These are phyloP conservation scores for Coregonus clupeaformis DNA, from an alignment of 2,113 vertebrate species.

Conservation along the genomic window DNA sequence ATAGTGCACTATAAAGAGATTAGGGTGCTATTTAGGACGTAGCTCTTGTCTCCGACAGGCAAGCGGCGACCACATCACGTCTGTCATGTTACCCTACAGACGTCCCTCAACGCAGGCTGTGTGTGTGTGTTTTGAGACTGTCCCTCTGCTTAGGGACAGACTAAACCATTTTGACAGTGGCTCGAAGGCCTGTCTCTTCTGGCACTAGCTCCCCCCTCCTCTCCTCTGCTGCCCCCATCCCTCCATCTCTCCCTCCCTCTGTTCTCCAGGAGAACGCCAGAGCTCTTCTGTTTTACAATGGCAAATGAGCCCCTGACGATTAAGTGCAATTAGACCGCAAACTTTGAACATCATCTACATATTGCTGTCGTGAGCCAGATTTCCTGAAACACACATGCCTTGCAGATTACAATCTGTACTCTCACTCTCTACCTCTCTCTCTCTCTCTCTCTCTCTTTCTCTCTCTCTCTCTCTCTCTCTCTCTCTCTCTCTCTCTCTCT, in stretches of 20 bases:
- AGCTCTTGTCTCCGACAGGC: background rate
- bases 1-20: too few relatives aligned
- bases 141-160: background rate
- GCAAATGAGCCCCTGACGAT: background rate
- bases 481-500: background rate
- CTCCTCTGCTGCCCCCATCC: too few relatives aligned
- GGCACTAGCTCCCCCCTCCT: background rate
- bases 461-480: background rate
- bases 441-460: too few relatives aligned
- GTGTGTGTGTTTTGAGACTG: too few relatives aligned
- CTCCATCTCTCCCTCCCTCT: too few relatives aligned
- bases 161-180: background rate
- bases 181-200: conserved; percentile 6
- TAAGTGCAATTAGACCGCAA: background rate
- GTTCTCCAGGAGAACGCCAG: too few relatives aligned
- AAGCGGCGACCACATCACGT: background rate
- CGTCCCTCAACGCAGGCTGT: background rate
- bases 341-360: background rate
- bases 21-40: too few relatives aligned
- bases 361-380: background rate
- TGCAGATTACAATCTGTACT: background rate
- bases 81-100: background rate
- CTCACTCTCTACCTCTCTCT: background rate
- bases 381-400: background rate
- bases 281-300: background rate